phyloP scores from a whole-genome alignment of 2,113 vertebrate genomes.

The Planiliza haematocheilus region DNA sequence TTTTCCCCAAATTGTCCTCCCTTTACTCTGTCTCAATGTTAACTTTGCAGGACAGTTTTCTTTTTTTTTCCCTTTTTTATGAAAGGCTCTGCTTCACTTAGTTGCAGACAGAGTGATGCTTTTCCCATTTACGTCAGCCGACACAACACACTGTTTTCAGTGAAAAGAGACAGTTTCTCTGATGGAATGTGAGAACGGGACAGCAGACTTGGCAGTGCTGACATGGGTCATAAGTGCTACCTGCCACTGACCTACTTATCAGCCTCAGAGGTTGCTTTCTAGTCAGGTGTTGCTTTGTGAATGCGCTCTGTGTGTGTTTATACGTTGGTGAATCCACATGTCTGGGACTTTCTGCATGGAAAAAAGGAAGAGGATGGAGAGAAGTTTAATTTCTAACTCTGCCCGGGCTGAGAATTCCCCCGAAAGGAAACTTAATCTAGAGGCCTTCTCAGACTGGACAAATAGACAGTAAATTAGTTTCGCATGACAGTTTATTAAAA shows the following conservation, averaged over 20 bases:
- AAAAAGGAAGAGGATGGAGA: constrained; percentile 54
- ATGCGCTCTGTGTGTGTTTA: constrained; percentile 16
- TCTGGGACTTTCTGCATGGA: constrained; percentile 29
- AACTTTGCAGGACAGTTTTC: constrained; percentile 20
- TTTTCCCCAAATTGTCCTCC: neutral
- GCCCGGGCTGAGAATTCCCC: constrained; percentile 76
- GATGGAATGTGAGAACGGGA: constrained; percentile 51
- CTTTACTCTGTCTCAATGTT: constrained; percentile 35
- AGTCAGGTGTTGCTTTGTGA: constrained; percentile 50
- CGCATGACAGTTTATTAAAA: constrained; percentile 82
- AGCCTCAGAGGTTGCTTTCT: constrained; percentile 39
- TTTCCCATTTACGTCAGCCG: constrained; percentile 30
- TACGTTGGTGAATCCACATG: constrained; percentile 21
- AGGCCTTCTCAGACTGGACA: constrained; percentile 79
- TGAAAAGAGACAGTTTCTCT: constrained; percentile 33
- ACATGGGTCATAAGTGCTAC: constrained; percentile 41
- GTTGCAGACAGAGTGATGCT: constrained; percentile 23
- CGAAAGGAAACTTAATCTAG: constrained; percentile 80
- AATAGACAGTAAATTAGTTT: constrained; percentile 86
- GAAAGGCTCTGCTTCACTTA: constrained; percentile 21
- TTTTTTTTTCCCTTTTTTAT: neutral
- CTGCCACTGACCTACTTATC: constrained; percentile 61
- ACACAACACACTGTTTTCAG: constrained; percentile 43
- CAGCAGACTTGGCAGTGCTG: constrained; percentile 43
- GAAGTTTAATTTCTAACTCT: constrained; percentile 75